Conservation (phyloP, 1,140 invertebrate genomes). For the Drosophila biarmipes region DNA sequence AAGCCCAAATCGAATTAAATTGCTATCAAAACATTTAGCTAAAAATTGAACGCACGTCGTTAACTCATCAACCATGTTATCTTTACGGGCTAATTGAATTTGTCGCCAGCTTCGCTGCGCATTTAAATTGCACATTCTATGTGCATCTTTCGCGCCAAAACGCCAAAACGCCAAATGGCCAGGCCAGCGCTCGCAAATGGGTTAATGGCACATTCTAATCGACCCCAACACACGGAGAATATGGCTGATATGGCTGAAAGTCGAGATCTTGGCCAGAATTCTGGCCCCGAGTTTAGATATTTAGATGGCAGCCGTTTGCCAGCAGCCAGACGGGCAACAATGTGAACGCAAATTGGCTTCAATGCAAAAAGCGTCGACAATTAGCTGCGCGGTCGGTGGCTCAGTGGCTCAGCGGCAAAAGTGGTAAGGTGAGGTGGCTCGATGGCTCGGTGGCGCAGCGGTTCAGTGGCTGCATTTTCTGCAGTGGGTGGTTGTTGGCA, state of each 20-base stretch:
- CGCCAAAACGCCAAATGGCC: slow-evolving; percentile 15
- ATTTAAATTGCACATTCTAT: slow-evolving; percentile 40
- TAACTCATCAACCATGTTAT: slow-evolving; percentile 27
- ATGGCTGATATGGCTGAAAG: slow-evolving; percentile 23
- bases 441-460: slow-evolving; percentile 25
- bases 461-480: slow-evolving; percentile 19
- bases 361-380: slow-evolving; percentile 73
- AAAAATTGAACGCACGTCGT: neutral
- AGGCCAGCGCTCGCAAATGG: slow-evolving; percentile 53
- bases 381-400: slow-evolving; percentile 65
- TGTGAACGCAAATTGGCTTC: slow-evolving; percentile 76
- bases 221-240: slow-evolving; percentile 15
- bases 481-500: slow-evolving; percentile 30
- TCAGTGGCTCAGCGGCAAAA: slow-evolving; percentile 8
- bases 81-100: slow-evolving; percentile 42
- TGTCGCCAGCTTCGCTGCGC: slow-evolving; percentile 41
- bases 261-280: slow-evolving; percentile 55
- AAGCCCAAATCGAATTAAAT: neutral
- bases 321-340: slow-evolving; percentile 44
- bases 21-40: slow-evolving; percentile 14
- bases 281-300: slow-evolving; percentile 64
- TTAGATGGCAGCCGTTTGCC: slow-evolving; percentile 67
- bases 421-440: slow-evolving; percentile 39
- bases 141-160: slow-evolving; percentile 46
- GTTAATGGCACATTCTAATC: slow-evolving; percentile 79